These are phyloP conservation scores for Diplazon laetatorius DNA, from an alignment of 2,888 invertebrate species.

Conservation along the genomic window DNA sequence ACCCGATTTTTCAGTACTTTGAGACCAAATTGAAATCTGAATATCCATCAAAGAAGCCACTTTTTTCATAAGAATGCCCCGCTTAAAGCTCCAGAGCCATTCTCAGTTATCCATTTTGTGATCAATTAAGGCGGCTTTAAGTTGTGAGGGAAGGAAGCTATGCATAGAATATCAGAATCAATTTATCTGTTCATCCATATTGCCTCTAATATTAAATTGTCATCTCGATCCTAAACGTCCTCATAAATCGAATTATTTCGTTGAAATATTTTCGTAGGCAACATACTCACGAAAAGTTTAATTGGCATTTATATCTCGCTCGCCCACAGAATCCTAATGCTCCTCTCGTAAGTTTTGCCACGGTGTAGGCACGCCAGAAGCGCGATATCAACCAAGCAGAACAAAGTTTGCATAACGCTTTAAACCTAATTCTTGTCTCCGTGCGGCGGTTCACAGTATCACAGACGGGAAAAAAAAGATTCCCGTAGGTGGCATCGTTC, in stretches of 20 bases:
- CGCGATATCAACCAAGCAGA: slow-evolving; percentile 1
- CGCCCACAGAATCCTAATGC: slow-evolving; percentile 56
- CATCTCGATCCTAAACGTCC: slow-evolving; percentile 5
- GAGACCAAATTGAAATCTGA: too few relatives aligned
- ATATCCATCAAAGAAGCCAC: too few relatives aligned
- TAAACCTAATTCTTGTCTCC: slow-evolving; percentile 13
- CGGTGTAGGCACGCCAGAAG: slow-evolving; percentile 5
- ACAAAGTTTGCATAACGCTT: slow-evolving; percentile 42
- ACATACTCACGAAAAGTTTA: slow-evolving; percentile 28
- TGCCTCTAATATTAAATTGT: slow-evolving; percentile 17
- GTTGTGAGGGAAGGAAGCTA: too few relatives aligned
- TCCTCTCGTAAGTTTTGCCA: not conserved
- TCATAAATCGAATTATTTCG: slow-evolving; percentile 26
- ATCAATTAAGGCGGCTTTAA: too few relatives aligned
- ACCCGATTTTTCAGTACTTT: too few relatives aligned
- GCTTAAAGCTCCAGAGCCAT: not conserved
- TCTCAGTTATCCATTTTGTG: too few relatives aligned
- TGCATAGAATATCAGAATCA: slow-evolving; percentile 13
- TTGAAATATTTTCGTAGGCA: slow-evolving; percentile 27
- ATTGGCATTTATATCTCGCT: slow-evolving; percentile 59
- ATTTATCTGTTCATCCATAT: not conserved
- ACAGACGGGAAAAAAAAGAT: not conserved
- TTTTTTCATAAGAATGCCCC: too few relatives aligned
- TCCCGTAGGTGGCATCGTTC: not conserved
- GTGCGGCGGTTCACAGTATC: slow-evolving; percentile 31